Evolutionary conservation across 2,113 vertebrate genomes (phyloP).

Genomic region (Pogonocichla stellata): DNA sequence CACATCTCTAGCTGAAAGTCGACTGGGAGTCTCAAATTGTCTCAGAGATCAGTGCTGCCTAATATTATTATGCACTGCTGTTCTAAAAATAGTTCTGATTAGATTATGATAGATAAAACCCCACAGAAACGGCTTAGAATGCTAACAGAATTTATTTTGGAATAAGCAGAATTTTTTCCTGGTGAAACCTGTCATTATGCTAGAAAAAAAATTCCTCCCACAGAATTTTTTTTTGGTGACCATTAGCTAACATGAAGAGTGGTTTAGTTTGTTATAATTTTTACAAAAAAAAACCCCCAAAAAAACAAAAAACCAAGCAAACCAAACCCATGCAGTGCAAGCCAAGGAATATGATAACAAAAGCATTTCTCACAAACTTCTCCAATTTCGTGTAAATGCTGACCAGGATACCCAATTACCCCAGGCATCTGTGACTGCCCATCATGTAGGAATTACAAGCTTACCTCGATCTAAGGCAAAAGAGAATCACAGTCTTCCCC

Average conservation of each 20-base stretch:
- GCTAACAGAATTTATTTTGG: conserved; percentile 30
- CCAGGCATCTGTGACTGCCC: background rate
- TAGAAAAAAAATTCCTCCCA: background rate
- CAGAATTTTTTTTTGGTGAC: background rate
- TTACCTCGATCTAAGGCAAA: background rate
- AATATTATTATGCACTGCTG: background rate
- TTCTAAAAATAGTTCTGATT: conserved; percentile 48
- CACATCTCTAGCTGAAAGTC: background rate
- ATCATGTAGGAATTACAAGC: background rate
- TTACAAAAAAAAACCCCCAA: background rate
- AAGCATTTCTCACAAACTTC: background rate
- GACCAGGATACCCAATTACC: background rate
- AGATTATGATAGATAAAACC: conserved; percentile 32
- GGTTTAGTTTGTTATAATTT: background rate
- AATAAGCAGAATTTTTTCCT: conserved; percentile 20
- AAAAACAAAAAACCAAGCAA: too few relatives aligned
- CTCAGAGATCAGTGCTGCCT: conserved; percentile 30
- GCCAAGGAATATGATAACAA: background rate
- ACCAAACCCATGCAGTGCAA: background rate
- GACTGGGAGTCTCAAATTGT: background rate
- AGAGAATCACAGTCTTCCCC: background rate
- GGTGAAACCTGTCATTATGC: background rate
- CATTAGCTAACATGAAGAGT: background rate
- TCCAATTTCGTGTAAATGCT: background rate
- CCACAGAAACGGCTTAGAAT: conserved; percentile 19